Base-by-base conservation (phyloP, 2,113 vertebrate genomes). In the Callipepla squamata region DNA sequence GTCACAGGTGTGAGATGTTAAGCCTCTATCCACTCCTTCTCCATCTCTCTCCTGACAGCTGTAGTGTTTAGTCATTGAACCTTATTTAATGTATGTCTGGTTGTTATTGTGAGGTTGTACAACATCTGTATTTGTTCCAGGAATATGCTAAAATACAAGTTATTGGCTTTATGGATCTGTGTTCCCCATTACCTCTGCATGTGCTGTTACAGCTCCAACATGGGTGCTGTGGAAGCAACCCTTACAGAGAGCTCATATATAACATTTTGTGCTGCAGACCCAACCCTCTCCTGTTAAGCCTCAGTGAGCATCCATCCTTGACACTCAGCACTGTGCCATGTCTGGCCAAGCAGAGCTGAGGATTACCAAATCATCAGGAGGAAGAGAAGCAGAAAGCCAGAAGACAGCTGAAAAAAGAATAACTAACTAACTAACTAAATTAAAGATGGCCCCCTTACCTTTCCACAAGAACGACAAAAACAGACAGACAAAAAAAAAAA, bases 261-360 rank as follows among this genome's bases (percentile, higher is more conserved):
- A 40, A 53, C 11, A 36, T 32, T 32, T 2, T 55, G 38, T 34
- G n/a, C 55, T 65, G 68, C 73, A 66, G 28, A 44, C n/a, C 30
- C 47, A 90, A 9, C 50, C 32, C 23, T 90, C 16, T 58, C 30
- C 40, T 84, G 42, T 26, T 53, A 23, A 74, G 18, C n/a, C 25
- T n/a, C 8, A 38, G 47, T n/a, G 55, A 58, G 55, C 30, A 58
- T 58, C 25, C 22, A 79, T 40, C 17, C 47, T n/a, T 45, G 68
- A 53, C 4, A 3, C 16, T 17, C 30, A 62, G 6, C 0, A 1
- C 21, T 55, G 3, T 11, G 22, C 65, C 19, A 42, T 32, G 17
- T 63, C 48, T 55, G 63, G 36, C 50, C 44, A 78, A 69, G 40
- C n/a, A 25, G 36, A 34, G 57, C 18, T 42, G 70, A 76, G 82